phyloP scores from a whole-genome alignment of 2,797 vertebrate genomes.

The Tragelaphus oryx region DNA sequence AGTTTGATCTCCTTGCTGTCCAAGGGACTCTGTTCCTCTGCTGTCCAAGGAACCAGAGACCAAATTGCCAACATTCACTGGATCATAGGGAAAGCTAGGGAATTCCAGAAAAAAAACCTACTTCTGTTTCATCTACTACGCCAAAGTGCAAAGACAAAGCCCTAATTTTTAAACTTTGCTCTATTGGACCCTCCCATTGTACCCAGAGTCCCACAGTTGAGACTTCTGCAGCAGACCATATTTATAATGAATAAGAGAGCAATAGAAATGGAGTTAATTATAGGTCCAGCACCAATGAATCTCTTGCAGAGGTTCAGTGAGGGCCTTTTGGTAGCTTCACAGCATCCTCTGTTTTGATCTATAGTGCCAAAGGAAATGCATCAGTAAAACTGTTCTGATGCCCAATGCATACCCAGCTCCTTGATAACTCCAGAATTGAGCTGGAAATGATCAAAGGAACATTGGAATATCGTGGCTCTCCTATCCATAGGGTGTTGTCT shows the following conservation, averaged over 20 bases:
- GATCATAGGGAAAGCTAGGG: background rate
- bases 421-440: background rate
- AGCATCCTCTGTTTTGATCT: background rate
- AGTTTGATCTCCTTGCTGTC: background rate
- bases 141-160: background rate
- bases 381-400: background rate
- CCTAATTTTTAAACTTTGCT: conserved; percentile 22
- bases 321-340: background rate
- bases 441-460: background rate
- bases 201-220: background rate
- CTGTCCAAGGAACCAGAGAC: background rate
- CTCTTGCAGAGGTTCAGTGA: background rate
- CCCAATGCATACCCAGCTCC: background rate
- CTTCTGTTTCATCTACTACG: accelerated
- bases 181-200: background rate
- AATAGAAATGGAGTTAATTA: conserved; percentile 39
- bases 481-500: background rate
- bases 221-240: background rate
- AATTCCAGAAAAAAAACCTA: background rate
- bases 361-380: background rate
- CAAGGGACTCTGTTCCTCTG: background rate
- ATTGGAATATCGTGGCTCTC: background rate
- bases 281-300: background rate
- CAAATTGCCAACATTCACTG: background rate
- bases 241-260: conserved; percentile 21